These are phyloP conservation scores for Limonius californicus DNA, from an alignment of 1,140 invertebrate genomes.

Conservation along the genomic window DNA sequence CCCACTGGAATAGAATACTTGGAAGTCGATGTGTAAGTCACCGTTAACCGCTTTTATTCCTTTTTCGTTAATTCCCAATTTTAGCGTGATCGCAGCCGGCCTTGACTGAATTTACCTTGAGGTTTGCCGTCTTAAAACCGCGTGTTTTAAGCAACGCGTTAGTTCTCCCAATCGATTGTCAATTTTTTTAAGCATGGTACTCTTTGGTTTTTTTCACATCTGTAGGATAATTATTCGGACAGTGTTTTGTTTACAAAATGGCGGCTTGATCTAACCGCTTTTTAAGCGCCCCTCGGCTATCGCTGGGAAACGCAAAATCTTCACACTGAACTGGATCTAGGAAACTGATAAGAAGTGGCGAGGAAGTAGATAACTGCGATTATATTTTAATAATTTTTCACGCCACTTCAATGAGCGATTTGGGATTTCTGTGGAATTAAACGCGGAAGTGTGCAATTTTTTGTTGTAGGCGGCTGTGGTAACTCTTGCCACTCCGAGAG, in stretches of 20 bases:
- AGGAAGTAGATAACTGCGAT: too few species aligned
- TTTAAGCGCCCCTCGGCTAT: neutral
- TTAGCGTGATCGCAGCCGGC: neutral
- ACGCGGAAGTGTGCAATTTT: too few species aligned
- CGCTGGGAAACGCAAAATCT: neutral
- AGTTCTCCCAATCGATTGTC: too few species aligned
- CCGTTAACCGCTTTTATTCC: neutral
- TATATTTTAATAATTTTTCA: too few species aligned
- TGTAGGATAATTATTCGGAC: too few species aligned
- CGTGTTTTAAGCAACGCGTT: too few species aligned
- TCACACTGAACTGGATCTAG: too few species aligned
- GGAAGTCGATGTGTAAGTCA: neutral
- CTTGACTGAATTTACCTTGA: neutral
- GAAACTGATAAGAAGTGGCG: neutral
- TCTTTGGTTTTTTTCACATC: neutral
- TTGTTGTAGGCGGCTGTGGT: too few species aligned
- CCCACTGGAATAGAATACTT: neutral
- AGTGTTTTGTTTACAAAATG: conserved; percentile 10
- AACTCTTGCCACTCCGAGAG: too few species aligned
- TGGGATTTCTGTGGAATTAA: too few species aligned
- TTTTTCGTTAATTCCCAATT: neutral
- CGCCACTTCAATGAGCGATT: too few species aligned
- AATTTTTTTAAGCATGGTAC: too few species aligned
- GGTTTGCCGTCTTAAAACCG: neutral
- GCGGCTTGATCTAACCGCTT: neutral